These are phyloP conservation scores for Picus viridis DNA, from an alignment of 2,797 vertebrate species.

Conservation along the genomic window DNA sequence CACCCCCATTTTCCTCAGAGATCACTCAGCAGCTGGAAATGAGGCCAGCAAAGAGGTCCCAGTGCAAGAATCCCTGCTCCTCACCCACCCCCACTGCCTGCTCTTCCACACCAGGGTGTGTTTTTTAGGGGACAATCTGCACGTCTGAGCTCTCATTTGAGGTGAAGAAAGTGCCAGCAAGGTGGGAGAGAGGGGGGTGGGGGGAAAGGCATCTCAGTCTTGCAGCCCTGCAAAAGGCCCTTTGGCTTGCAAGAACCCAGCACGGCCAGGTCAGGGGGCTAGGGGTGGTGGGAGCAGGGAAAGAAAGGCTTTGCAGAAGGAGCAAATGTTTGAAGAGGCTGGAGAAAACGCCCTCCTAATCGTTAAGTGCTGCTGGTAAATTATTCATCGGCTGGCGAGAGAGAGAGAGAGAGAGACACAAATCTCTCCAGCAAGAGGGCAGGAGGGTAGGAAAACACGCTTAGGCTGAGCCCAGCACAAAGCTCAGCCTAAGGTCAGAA, in stretches of 20 bases:
- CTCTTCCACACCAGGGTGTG: rapidly evolving
- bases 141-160: background rate
- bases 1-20: rapidly evolving
- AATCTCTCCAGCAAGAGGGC: conserved; percentile 16
- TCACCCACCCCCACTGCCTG: background rate
- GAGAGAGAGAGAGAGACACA: conserved; percentile 13
- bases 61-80: background rate
- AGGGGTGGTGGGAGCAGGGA: rapidly evolving
- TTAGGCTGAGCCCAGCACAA: background rate
- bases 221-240: background rate
- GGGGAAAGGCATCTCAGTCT: background rate
- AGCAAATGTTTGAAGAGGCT: conserved; percentile 37
- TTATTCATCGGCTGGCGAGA: conserved; percentile 68
- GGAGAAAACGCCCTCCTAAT: conserved; percentile 65
- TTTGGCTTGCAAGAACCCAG: background rate
- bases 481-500: background rate
- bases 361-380: conserved; percentile 73
- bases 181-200: background rate
- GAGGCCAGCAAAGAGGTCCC: background rate
- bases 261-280: background rate
- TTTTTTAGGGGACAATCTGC: background rate
- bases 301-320: conserved; percentile 29
- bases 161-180: background rate
- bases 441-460: background rate
- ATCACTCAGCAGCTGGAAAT: background rate